phyloP scores from a whole-genome alignment of 2,888 invertebrate genomes.

The Drosophila helvetica region DNA sequence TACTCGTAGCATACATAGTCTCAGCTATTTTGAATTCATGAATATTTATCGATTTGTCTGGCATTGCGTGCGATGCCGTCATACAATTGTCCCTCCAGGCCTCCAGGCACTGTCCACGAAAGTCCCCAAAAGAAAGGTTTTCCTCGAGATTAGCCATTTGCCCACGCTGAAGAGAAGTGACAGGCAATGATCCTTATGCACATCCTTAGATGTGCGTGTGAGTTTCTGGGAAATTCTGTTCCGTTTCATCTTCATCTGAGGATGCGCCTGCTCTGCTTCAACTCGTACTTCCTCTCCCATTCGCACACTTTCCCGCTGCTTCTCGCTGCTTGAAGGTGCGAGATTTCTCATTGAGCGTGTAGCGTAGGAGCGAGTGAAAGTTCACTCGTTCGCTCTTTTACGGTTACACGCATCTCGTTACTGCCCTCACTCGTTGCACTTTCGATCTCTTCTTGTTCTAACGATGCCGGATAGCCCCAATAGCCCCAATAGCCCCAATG shows the following conservation, averaged over 20 bases:
- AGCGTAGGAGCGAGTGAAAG: no score
- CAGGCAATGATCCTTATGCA: no score
- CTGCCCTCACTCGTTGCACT: neutral
- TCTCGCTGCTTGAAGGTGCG: no score
- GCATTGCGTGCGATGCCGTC: slow-evolving; percentile 40
- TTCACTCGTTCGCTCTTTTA: no score
- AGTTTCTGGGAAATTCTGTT: no score
- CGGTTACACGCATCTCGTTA: no score
- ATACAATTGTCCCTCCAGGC: slow-evolving; percentile 21
- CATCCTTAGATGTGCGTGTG: no score
- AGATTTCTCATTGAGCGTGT: no score
- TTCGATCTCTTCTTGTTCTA: neutral
- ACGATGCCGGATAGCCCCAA: neutral
- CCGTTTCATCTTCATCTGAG: no score
- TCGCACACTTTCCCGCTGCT: no score
- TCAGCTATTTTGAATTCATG: slow-evolving; percentile 63
- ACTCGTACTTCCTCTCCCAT: no score
- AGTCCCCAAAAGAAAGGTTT: neutral
- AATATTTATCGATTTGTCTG: slow-evolving; percentile 75
- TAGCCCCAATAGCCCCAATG: neutral
- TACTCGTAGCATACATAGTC: slow-evolving; percentile 26
- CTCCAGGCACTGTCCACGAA: neutral
- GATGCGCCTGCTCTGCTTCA: no score
- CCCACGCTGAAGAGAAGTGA: neutral
- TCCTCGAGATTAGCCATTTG: slow-evolving; percentile 15